Conservation (phyloP, 2,113 vertebrate species). For the Archilochus colubris region DNA sequence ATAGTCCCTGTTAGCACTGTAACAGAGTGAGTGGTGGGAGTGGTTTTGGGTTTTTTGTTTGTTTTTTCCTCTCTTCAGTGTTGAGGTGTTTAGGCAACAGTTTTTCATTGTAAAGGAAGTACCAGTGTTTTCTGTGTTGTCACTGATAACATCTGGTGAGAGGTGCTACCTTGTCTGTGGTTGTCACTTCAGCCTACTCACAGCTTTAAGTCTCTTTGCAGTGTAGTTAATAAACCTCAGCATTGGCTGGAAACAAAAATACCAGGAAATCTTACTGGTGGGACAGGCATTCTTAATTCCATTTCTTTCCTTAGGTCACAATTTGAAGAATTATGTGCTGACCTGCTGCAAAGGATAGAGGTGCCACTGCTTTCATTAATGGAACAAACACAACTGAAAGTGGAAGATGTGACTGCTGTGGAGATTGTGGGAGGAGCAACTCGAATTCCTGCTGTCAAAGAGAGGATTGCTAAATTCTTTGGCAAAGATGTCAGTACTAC, state of each 20-base stretch:
- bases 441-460: conserved; percentile 82
- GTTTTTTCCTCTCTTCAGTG: not conserved
- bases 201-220: not conserved
- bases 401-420: conserved; percentile 78
- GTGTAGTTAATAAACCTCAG: not conserved
- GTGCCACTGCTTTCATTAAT: conserved; percentile 73
- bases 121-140: not conserved
- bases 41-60: not conserved
- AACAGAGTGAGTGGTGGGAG: not conserved
- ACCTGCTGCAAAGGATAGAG: conserved; percentile 78
- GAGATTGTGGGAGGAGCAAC: conserved; percentile 85
- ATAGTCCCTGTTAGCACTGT: not conserved
- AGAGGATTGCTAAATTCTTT: conserved; percentile 82
- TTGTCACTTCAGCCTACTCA: not conserved
- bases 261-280: not conserved
- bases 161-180: not conserved
- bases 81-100: not conserved
- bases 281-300: not conserved
- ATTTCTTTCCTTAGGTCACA: conserved; percentile 67
- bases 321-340: conserved; percentile 82
- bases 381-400: conserved; percentile 76
- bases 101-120: not conserved
- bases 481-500: conserved; percentile 83
- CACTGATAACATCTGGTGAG: not conserved
- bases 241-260: not conserved